phyloP scores from a whole-genome alignment of 2,888 invertebrate genomes.

The Agrotis puta region DNA sequence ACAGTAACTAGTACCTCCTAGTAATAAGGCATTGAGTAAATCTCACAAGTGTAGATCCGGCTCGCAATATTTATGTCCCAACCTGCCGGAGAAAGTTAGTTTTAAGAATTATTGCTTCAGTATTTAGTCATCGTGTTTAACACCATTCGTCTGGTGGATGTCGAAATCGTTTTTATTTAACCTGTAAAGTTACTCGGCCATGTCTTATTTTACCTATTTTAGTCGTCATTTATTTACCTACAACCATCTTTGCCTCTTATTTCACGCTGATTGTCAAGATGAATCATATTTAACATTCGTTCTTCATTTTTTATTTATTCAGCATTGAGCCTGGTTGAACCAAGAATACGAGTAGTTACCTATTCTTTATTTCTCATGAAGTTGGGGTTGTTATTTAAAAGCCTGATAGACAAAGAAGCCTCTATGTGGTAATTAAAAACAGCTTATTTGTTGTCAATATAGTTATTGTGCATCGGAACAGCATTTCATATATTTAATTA shows the following conservation, averaged over 20 bases:
- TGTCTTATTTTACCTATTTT: slow-evolving; percentile 5
- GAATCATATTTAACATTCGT: not conserved
- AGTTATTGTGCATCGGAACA: too few species aligned
- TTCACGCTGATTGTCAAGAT: not conserved
- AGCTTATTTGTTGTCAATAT: not conserved
- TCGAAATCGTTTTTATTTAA: slow-evolving; percentile 16
- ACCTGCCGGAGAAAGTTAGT: slow-evolving; percentile 51
- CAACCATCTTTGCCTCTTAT: slow-evolving; percentile 16
- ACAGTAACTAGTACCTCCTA: not conserved
- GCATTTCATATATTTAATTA: too few species aligned
- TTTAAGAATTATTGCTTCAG: slow-evolving; percentile 51
- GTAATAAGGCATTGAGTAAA: slow-evolving; percentile 7
- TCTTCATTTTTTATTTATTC: not conserved
- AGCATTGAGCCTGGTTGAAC: not conserved
- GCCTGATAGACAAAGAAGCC: too few species aligned
- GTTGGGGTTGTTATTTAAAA: too few species aligned
- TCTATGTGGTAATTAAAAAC: too few species aligned
- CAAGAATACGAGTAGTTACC: too few species aligned
- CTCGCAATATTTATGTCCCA: slow-evolving; percentile 27
- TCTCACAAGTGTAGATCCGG: slow-evolving; percentile 43
- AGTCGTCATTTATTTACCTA: not conserved
- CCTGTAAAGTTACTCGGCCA: not conserved
- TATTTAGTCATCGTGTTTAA: slow-evolving; percentile 51
- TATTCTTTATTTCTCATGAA: too few species aligned
- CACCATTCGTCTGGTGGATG: slow-evolving; percentile 24